These are phyloP conservation scores for Botia almorhae DNA, from an alignment of 2,797 vertebrate genomes.

Conservation along the genomic window DNA sequence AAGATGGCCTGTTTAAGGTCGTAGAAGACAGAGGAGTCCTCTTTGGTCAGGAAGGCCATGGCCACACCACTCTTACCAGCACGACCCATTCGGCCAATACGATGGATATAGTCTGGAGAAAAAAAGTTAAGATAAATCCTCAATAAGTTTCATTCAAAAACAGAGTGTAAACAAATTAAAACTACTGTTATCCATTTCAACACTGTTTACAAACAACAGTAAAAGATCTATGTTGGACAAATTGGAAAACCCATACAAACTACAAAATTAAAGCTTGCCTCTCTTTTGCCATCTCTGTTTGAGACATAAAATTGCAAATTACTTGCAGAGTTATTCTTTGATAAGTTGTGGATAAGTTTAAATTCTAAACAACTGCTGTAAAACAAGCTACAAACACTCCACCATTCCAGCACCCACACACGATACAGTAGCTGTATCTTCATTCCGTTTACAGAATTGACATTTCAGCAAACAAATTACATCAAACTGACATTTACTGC, in stretches of 20 bases:
- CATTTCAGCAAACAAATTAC: no score
- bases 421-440: no score
- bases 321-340: no score
- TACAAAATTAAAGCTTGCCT: no score
- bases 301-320: no score
- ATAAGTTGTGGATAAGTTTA: no score
- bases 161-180: background rate
- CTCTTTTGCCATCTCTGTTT: no score
- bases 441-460: no score
- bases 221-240: background rate
- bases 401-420: no score
- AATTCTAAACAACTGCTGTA: no score
- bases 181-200: background rate
- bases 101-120: slow-evolving; percentile 94
- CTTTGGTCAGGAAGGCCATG: slow-evolving; percentile 98
- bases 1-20: slow-evolving; percentile 97
- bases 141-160: background rate
- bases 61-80: slow-evolving; percentile 96
- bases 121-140: background rate
- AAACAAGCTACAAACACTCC: no score
- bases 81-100: slow-evolving; percentile 95
- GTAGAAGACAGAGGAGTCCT: slow-evolving; percentile 94
- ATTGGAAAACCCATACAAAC: background rate
- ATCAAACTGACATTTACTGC: no score
- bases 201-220: background rate